Percentiles rank a stretch among this genome's conserved stretches.
Evolutionary conservation across 1,140 invertebrate species (phyloP).

Genomic region (Ostrea denselamellosa): DNA sequence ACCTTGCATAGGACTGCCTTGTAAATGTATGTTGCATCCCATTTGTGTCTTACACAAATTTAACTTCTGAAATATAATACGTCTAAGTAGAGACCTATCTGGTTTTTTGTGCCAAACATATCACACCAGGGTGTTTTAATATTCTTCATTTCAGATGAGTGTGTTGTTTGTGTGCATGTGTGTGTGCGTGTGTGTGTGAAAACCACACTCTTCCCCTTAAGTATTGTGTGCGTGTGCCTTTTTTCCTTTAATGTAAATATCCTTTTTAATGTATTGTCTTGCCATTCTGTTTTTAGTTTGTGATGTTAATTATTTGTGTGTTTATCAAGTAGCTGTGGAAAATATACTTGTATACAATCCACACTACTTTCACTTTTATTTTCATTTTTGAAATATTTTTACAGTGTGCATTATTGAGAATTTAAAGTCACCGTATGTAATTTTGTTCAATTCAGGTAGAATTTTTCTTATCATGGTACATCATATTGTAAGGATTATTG

Average conservation of each 20-base stretch:
- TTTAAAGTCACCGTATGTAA: neutral
- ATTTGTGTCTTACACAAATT: no score
- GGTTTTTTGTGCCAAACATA: slow-evolving; percentile 13
- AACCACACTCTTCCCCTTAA: neutral
- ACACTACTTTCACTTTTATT: neutral
- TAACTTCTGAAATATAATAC: neutral
- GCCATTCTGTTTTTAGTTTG: slow-evolving; percentile 16
- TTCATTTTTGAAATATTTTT: neutral
- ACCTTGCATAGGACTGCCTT: no score
- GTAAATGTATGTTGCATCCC: no score
- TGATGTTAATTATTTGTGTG: neutral
- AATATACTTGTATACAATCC: neutral
- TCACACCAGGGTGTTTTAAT: slow-evolving; percentile 6
- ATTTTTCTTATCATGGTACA: neutral
- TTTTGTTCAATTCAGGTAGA: neutral
- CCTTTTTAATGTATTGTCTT: slow-evolving; percentile 10
- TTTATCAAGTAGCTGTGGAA: neutral
- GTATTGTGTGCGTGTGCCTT: neutral
- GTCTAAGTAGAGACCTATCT: neutral
- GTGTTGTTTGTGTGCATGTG: neutral
- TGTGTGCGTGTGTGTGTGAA: neutral
- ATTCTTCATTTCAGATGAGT: neutral
- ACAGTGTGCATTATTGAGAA: neutral
- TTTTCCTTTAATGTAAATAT: neutral
- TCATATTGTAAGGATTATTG: neutral